A percentile compares a stretch with the other conserved stretches of the same genome.
Evolutionary conservation across 2,888 invertebrate genomes (phyloP).

Genomic region (Elegia similella): DNA sequence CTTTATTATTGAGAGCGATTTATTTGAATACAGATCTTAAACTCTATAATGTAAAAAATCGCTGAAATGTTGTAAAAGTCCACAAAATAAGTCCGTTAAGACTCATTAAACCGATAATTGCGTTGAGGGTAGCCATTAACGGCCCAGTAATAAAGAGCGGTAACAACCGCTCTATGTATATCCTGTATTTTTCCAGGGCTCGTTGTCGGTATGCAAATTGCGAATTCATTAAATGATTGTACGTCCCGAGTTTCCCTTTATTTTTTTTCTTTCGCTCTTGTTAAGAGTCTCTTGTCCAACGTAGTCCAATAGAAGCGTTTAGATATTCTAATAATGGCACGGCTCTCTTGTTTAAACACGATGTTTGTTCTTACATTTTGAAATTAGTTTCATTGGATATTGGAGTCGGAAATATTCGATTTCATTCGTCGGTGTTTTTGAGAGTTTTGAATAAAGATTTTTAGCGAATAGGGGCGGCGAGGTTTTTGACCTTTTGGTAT

Average conservation of each 20-base stretch:
- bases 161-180: slow-evolving; percentile 38
- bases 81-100: slow-evolving; percentile 9
- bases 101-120: slow-evolving; percentile 8
- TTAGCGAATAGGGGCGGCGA: not conserved
- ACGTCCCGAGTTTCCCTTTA: slow-evolving; percentile 58
- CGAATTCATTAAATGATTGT: slow-evolving; percentile 77
- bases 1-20: too few species aligned
- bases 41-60: not conserved
- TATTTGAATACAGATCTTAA: too few species aligned
- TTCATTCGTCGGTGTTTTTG: not conserved
- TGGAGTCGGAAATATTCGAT: not conserved
- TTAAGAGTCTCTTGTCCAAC: slow-evolving; percentile 60
- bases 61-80: not conserved
- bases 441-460: not conserved
- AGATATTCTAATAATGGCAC: slow-evolving; percentile 42
- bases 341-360: slow-evolving; percentile 24
- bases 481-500: not conserved
- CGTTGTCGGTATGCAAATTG: slow-evolving; percentile 74
- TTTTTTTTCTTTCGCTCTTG: slow-evolving; percentile 51
- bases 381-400: slow-evolving; percentile 14
- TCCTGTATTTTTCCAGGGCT: slow-evolving; percentile 48
- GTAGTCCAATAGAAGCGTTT: slow-evolving; percentile 50
- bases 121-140: slow-evolving; percentile 9
- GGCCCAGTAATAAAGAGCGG: slow-evolving; percentile 4
- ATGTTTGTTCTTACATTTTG: slow-evolving; percentile 20